Evolutionary conservation across 2,113 vertebrate species (phyloP).

Genomic region (Psephotus haematonotus): DNA sequence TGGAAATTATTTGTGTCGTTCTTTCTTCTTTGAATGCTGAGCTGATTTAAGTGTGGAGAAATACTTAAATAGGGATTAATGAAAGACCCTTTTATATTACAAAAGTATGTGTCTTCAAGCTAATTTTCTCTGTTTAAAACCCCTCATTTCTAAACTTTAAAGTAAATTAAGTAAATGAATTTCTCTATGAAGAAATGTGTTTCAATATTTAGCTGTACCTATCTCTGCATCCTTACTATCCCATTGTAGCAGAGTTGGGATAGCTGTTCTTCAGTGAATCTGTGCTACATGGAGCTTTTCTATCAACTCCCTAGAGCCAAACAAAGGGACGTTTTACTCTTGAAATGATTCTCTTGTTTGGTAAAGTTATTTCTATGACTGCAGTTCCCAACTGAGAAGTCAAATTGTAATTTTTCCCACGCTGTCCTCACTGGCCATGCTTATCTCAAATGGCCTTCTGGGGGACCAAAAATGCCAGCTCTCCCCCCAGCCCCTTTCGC

Average conservation of each 20-base stretch:
- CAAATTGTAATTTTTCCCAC: neutral
- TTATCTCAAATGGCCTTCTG: neutral
- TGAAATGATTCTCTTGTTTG: neutral
- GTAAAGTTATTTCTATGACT: neutral
- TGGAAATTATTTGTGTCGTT: neutral
- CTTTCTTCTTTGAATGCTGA: constrained; percentile 2
- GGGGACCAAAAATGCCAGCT: neutral
- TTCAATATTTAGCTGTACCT: neutral
- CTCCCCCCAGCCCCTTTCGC: rapidly evolving
- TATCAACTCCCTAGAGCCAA: neutral
- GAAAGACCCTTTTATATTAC: constrained; percentile 26
- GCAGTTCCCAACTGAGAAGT: neutral
- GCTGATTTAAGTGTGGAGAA: constrained; percentile 8
- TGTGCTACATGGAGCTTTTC: neutral
- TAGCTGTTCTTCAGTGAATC: neutral
- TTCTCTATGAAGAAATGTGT: neutral
- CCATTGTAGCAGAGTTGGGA: neutral
- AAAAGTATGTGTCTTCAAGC: neutral
- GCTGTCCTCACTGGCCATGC: neutral
- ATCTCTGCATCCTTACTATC: neutral
- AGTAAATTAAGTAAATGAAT: neutral
- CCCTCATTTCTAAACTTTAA: neutral
- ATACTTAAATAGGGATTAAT: constrained; percentile 40
- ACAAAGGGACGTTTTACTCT: neutral
- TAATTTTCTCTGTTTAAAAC: neutral